Base-by-base conservation (phyloP, 2,797 vertebrate genomes). In the Sebastes taczanowskii region DNA sequence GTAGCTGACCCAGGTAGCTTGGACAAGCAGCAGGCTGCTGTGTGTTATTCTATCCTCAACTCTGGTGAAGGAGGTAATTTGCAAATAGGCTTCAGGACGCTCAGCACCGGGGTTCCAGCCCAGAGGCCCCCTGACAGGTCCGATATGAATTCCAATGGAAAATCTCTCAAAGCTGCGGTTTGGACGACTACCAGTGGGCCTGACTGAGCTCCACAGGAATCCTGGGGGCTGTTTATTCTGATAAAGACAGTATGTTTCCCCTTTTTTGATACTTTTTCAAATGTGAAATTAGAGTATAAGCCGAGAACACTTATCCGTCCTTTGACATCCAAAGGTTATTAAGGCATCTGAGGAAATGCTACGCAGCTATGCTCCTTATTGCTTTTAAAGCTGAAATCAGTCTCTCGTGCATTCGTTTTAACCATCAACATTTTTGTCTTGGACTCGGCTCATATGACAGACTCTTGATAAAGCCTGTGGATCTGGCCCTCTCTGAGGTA, bases 1-100 rank as follows among this genome's bases (percentile, higher is more conserved):
- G 90, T 91, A 88, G 91, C 94, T 89, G 89, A 92, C 84, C 89
- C 86, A 75, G 88, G 86, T 90, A 92, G 77, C 74, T 10, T 34
- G 82, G 80, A 85, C 82, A 86, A 87, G 68, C 73, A 69, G 59
- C 80, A 25, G 56, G 60, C 88, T 64, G 74, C 89, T 86, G 76
- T 64, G 70, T 92, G 93, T 92, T 94, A 94, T 93, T 93, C 85
- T 86, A 88, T 77, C 84, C 85, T 75, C 25, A 5, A 77, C 81
- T 86, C 64, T 35, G 81, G 76, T 71, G 80, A 87, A 88, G 78
- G 86, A 82, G 85, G 82, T 86, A 61, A 92, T 93, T 93, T 93
- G 84, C 80, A 94, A 94, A 93, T 83, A 82, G 77, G 71, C 78
- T 90, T 88, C 77, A 79, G 80, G 74, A 87, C 61, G 42, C 80